Evolutionary conservation across 53 echinoderm and acorn worm genomes (phyloP), one percentile per base, ranked within the genome.

Genomic region (Arbacia lixula): DNA sequence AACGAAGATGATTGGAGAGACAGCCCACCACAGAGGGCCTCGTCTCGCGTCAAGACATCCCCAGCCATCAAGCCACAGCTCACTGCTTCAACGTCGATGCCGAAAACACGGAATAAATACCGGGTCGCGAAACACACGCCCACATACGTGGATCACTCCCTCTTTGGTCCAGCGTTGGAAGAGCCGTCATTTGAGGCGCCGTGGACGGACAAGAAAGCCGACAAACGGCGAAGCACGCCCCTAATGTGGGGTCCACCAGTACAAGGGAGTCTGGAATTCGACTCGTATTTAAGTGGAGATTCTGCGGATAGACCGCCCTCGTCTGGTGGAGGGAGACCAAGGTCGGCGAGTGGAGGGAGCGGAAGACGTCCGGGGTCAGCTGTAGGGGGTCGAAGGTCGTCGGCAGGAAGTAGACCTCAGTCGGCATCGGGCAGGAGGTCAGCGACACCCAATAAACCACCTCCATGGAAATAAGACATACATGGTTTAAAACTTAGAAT

Each of bases 181-280:
- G 57, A 69, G 33, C 89, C 94, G 4, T 66, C 53, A 27, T 96
- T 96, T 90, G 87, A 87, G 16, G 86, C 97, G 5, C 97, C 97
- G 4, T 96, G 97, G 97, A 94, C 87, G 35, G 89, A 93, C 46
- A 87, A 94, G 66, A 87, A 93, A 30, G 87, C 78, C 0, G 58
- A 85, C 3, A 81, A 67, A 39, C 88, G 88, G 30, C 54, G 88
- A 40, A 88, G 80, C 16, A 86, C 84, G 29, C 76, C 86, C 14
- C 62, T 91, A 19, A 60, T 75, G 53, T 96, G 97, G 97, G 90
- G 92, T 55, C 92, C 97, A 5, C 97, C 97, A 1, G 92, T 96
- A 1, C 20, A 61, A 14, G 97, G 97, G 16, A 96, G 94, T 67
- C 62, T 91, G 27, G 85, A 81, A 53, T 78, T 60, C 39, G 84